phyloP scores from a whole-genome alignment of 1,140 invertebrate genomes.

The Condylostylus longicornis region DNA sequence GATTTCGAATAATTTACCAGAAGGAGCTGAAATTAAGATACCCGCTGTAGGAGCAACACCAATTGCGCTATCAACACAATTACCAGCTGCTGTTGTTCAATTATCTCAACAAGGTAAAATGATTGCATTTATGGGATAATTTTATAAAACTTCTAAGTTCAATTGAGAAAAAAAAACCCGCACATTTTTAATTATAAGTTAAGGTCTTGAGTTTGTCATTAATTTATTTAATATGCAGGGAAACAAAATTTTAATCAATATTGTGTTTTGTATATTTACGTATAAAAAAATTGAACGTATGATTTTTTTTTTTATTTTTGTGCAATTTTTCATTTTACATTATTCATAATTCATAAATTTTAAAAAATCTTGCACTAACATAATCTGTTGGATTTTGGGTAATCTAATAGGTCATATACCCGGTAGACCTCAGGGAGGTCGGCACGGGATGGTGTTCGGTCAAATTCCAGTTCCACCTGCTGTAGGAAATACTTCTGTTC shows the following conservation, averaged over 20 bases:
- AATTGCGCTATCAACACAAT: constrained; percentile 42
- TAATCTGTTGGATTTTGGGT: constrained; percentile 15
- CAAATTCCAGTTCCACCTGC: constrained; percentile 40
- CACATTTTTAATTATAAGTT: too few species aligned
- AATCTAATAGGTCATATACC: constrained; percentile 44
- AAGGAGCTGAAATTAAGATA: constrained; percentile 44
- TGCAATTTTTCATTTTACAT: constrained; percentile 1
- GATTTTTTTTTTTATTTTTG: constrained; percentile 2
- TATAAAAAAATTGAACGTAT: too few species aligned
- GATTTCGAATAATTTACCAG: constrained; percentile 16
- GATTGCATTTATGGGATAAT: background rate
- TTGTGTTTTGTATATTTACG: background rate
- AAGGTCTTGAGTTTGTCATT: background rate
- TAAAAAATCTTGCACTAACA: constrained; percentile 13
- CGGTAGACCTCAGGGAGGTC: constrained; percentile 47
- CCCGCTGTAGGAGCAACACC: constrained; percentile 44
- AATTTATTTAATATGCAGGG: background rate
- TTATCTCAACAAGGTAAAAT: constrained; percentile 39
- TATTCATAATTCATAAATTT: constrained; percentile 8
- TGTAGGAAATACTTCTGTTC: constrained; percentile 43
- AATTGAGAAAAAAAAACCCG: too few species aligned
- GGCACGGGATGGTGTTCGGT: constrained; percentile 52
- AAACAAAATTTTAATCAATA: background rate
- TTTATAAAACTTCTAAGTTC: too few species aligned
- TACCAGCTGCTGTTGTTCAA: constrained; percentile 44